Conservation (phyloP, 2,113 vertebrate genomes). For the Actenoides hombroni region DNA sequence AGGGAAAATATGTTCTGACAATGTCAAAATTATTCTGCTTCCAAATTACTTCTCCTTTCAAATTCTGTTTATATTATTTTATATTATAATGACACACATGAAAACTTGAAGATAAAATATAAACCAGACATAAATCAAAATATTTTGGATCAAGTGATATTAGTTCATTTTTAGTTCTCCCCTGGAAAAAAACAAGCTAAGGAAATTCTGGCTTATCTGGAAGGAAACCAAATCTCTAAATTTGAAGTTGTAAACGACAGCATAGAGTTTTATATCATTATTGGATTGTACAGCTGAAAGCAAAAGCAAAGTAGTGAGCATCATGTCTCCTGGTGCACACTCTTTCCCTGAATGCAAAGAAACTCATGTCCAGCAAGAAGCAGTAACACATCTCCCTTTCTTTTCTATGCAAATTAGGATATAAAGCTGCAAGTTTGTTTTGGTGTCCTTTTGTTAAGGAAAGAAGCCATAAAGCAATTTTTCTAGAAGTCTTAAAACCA, state of each 20-base stretch:
- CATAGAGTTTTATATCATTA: neutral
- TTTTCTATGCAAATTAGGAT: neutral
- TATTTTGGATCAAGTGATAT: neutral
- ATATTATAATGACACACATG: neutral
- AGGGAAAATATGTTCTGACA: constrained; percentile 8
- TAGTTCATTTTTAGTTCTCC: neutral
- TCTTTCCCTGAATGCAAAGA: neutral
- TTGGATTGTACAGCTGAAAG: neutral
- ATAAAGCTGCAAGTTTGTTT: neutral
- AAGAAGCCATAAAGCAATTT: neutral
- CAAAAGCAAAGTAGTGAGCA: neutral
- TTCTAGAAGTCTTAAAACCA: neutral
- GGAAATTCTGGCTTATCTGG: neutral
- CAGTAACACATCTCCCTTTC: neutral
- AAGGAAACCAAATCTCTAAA: neutral
- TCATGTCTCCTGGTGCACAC: neutral
- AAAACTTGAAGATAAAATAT: neutral
- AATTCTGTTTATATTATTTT: constrained; percentile 4
- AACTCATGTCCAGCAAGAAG: neutral
- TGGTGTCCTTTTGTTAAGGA: neutral
- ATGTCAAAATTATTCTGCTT: constrained; percentile 34
- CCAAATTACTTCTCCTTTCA: constrained; percentile 3
- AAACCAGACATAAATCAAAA: neutral
- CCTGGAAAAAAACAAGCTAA: neutral
- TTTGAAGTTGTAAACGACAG: neutral